Conservation (phyloP, 2,113 vertebrate species). For the Arothron firmamentum region DNA sequence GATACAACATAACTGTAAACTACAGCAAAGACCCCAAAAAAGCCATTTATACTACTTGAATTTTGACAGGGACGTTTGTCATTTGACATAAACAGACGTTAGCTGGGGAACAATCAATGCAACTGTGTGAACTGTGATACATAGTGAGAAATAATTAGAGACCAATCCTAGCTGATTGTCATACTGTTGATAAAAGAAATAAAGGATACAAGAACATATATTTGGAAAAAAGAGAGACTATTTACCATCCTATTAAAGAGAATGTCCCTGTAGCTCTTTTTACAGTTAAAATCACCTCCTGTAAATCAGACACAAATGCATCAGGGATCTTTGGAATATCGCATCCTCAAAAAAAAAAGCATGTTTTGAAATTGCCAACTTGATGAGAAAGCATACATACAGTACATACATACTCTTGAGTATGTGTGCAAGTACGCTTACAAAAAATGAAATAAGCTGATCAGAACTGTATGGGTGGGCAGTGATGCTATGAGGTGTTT, state of each 20-base stretch:
- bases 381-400: constrained; percentile 1
- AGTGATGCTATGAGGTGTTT: not conserved
- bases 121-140: no score
- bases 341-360: not conserved
- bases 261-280: constrained; percentile 78
- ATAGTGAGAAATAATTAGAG: not conserved
- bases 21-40: no score
- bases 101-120: no score
- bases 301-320: constrained; percentile 34
- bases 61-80: no score
- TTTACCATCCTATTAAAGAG: constrained; percentile 78
- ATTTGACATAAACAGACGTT: no score
- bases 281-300: constrained; percentile 75
- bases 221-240: constrained; percentile 29
- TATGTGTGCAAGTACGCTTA: constrained; percentile 4
- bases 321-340: no score
- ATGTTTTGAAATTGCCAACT: constrained; percentile 6
- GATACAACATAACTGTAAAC: no score
- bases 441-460: not conserved
- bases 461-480: not conserved
- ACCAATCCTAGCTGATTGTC: not conserved
- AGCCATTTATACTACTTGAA: no score
- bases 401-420: not conserved
- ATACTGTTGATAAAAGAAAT: constrained; percentile 3
- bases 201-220: constrained; percentile 4